Evolutionary conservation across 2,888 invertebrate genomes (phyloP).

Genomic region (Tubulanus polymorphus): DNA sequence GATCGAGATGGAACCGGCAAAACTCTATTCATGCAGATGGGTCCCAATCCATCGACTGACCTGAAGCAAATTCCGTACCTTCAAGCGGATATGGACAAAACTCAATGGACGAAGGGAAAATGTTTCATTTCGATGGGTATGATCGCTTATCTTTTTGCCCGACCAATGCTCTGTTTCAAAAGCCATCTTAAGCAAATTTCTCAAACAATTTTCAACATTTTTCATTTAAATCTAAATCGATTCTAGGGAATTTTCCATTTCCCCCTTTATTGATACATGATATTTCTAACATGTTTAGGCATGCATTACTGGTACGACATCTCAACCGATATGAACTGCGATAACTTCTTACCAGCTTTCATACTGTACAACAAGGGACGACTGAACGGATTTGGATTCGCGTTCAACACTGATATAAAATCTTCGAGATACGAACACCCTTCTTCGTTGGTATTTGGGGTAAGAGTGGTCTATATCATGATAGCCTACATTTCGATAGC

Average conservation of each 20-base stretch:
- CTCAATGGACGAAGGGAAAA: neutral
- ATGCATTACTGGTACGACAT: constrained; percentile 40
- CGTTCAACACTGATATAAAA: constrained; percentile 19
- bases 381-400: constrained; percentile 42
- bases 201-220: too few species aligned
- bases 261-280: too few species aligned
- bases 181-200: too few species aligned
- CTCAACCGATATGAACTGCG: constrained; percentile 30
- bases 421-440: constrained; percentile 26
- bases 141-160: too few species aligned
- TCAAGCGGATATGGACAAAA: constrained; percentile 23
- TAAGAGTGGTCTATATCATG: too few species aligned
- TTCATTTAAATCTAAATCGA: too few species aligned
- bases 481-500: too few species aligned
- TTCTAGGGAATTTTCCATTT: too few species aligned
- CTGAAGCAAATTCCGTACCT: constrained; percentile 26
- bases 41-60: constrained; percentile 29
- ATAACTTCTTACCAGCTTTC: constrained; percentile 36
- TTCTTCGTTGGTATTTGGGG: too few species aligned
- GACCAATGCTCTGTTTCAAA: too few species aligned
- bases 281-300: too few species aligned
- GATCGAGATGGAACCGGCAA: constrained; percentile 36
- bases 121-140: constrained; percentile 4
- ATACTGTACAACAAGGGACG: constrained; percentile 39
- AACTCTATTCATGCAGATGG: constrained; percentile 43